These are phyloP conservation scores for Philereme vetulata DNA, from an alignment of 2,888 invertebrate species.

Conservation along the genomic window DNA sequence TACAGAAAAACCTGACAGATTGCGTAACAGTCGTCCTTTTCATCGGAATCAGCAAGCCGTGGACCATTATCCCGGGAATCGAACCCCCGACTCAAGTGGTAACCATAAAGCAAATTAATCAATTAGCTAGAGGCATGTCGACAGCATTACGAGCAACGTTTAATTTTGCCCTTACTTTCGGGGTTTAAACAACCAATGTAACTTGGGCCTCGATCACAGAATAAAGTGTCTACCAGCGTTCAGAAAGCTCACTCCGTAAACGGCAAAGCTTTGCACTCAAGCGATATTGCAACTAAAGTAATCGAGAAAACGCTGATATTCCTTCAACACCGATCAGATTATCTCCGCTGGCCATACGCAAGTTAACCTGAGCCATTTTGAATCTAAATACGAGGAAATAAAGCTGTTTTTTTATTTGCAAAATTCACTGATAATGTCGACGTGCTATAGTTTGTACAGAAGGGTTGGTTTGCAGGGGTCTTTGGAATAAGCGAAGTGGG, in stretches of 20 bases:
- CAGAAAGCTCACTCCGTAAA: slow-evolving; percentile 5
- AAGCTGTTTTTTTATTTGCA: slow-evolving; percentile 6
- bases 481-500: slow-evolving; percentile 41
- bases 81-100: slow-evolving; percentile 74
- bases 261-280: slow-evolving; percentile 2
- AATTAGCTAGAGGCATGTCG: slow-evolving; percentile 83
- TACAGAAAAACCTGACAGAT: slow-evolving; percentile 78
- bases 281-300: slow-evolving; percentile 12
- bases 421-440: slow-evolving; percentile 1
- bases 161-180: slow-evolving; percentile 72
- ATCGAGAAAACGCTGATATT: slow-evolving; percentile 6
- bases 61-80: slow-evolving; percentile 72
- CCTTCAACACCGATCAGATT: slow-evolving; percentile 1
- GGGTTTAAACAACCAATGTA: slow-evolving; percentile 49
- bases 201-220: slow-evolving; percentile 39
- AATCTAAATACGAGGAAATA: slow-evolving; percentile 5
- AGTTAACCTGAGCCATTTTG: slow-evolving; percentile 6
- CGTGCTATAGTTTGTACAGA: slow-evolving; percentile 19
- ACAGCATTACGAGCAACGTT: slow-evolving; percentile 80
- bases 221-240: slow-evolving; percentile 7
- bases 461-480: slow-evolving; percentile 43
- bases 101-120: slow-evolving; percentile 84
- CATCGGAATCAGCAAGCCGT: slow-evolving; percentile 69
- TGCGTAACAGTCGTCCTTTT: slow-evolving; percentile 75
- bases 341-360: neutral